Base-by-base conservation (phyloP, 2,113 vertebrate genomes). In the Tauraco erythrolophus region DNA sequence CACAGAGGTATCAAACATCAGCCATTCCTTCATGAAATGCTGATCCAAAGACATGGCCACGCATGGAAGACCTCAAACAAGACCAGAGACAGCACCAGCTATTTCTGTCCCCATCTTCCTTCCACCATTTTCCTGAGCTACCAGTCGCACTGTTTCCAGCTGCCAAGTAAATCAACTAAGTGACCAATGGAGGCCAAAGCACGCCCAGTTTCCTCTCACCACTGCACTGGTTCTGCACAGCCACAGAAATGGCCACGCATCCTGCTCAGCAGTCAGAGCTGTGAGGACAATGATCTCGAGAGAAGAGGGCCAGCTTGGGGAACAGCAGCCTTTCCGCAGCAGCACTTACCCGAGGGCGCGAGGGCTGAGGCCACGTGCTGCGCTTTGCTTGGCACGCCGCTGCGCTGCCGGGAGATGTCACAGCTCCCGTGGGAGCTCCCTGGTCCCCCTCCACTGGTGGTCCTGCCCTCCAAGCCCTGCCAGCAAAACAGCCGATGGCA, bases 311-410 rank as follows among this genome's bases (percentile, higher is more conserved):
- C 48, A 68, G 43, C 31, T 48, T 43, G 48, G 60, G 31, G 43
- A 78, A 31, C 3, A 1, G 27, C 3, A 0, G 43, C 53, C 53
- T 43, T 45, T 53, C 61, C 1, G 0, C 56, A 41, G 22, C 0
- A 46, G 50, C 62, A 16, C 25, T 25, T 65, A 14, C 7, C 51
- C 58, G 48, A 31, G 19, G 35, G 37, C 31, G 6, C 7, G 31
- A 66, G 69, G 0, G 0, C 64, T 16, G 23, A 15, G 60, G 5
- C 6, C 28, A 8, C 0, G 7, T 35, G 48, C 53, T 46, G 3
- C 0, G 3, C n/a, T n/a, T 28, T 28, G 30, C 66, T 53, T 14
- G 31, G 33, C 48, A 11, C 2, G 0, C 25, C 57, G 65, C 39
- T 48, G 33, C 1, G 7, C 66, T 68, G 43, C 64, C 53, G 21